Evolutionary conservation across 2,888 invertebrate species (phyloP).

Genomic region (Byasa hedistus): DNA sequence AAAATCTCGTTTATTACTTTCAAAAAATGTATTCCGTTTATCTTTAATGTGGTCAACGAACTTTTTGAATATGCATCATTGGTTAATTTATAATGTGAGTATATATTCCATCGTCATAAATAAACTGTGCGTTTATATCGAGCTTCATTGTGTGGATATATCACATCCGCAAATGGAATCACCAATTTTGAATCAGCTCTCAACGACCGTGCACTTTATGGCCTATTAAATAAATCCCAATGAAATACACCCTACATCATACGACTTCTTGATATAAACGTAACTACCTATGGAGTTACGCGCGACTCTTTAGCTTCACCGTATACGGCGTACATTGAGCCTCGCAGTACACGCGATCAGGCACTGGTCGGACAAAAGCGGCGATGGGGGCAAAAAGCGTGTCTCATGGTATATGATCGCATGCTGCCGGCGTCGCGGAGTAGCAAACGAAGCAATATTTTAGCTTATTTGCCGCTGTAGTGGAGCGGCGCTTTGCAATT

Average conservation of each 20-base stretch:
- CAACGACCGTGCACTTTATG: slow-evolving; percentile 28
- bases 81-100: not conserved
- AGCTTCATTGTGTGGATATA: slow-evolving; percentile 14
- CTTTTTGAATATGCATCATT: not conserved
- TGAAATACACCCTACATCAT: slow-evolving; percentile 27
- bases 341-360: slow-evolving; percentile 32
- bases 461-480: slow-evolving; percentile 43
- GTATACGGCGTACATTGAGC: slow-evolving; percentile 20
- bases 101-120: not conserved
- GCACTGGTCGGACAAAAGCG: slow-evolving; percentile 36
- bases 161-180: slow-evolving; percentile 21
- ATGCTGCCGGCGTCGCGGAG: slow-evolving; percentile 29
- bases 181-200: slow-evolving; percentile 20
- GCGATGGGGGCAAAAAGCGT: slow-evolving; percentile 47
- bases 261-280: slow-evolving; percentile 19
- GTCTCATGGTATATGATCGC: slow-evolving; percentile 49
- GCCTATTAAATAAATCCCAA: slow-evolving; percentile 33
- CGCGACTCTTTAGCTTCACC: slow-evolving; percentile 13
- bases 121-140: slow-evolving; percentile 10
- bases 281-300: slow-evolving; percentile 16
- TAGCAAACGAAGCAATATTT: slow-evolving; percentile 36
- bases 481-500: slow-evolving; percentile 34
- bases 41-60: not conserved
- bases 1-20: not conserved
- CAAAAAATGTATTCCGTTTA: too few relatives aligned